Base-by-base conservation (phyloP, 2,888 invertebrate species). In the Chloroclystis v-ata region DNA sequence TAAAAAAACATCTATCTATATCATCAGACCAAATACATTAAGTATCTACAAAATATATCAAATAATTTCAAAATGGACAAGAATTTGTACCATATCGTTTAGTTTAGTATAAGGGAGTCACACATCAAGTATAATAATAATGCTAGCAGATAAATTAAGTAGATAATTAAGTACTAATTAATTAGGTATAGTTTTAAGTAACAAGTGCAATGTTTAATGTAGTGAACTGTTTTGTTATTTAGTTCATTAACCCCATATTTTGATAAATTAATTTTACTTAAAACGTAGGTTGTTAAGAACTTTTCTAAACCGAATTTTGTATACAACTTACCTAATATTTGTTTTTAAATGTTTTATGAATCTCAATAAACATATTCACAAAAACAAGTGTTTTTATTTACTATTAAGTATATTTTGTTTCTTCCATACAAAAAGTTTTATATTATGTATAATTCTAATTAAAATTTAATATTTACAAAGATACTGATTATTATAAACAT, bases 331-430 rank as follows among this genome's bases (percentile, higher is more conserved):
- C 9, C 8, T 26, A 26, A 32, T 33, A 16, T 8, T 16, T 33
- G 32, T 32, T 16, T 3, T 49, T 28, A 50, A 65, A 56, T 54
- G 58, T 65, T 58, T 74, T 69, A 60, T 43, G 56, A 66, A 64
- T 60, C 48, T 64, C 62, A 66, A 62, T 60, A 66, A 67, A 60
- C 42, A 37, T 54, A 52, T 52, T 51, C 29, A 47, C 29, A 10
- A 26, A 52, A 42, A 20, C 14, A 16, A 33, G 12, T 35, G 1
- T 16, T 10, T 10, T 20, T 20, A 20, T 24, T 14, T 20, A 35
- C 20, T 26, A 4, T 20, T 20, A 30, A 13, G 1, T 33, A 14
- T 14, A 33, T 33, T 33, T 33, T 33, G 4, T 14, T 33, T n/a
- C 4, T 16, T 9, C 9, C 13, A 33, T 33, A 33, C 14, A 33